Base-by-base conservation (phyloP, 2,888 invertebrate species). In the Thecocarcelia acutangulata region DNA sequence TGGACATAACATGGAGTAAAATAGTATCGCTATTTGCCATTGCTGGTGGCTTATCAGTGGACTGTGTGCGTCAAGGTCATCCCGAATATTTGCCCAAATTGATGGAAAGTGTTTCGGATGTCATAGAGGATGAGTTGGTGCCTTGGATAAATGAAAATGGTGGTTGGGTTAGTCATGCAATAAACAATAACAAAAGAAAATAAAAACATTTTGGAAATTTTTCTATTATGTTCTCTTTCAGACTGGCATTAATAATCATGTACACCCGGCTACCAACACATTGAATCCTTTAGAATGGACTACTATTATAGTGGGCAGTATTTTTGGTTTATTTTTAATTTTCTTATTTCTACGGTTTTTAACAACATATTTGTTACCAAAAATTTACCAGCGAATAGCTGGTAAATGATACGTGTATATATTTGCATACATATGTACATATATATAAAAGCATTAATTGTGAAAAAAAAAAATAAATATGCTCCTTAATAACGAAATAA, bases 111-210 rank as follows among this genome's bases (percentile, higher is more conserved):
- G 94, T 97, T 86, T 93, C 94, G 0, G 94, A 95, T 84, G 93
- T 95, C 24, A 92, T 95, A 37, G 94, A 94, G 87, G 93, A 94
- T 84, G 93, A 94, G 84, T 89, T 95, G 40, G 94, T 94, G 0
- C 90, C 93, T 0, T 97, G 97, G 97, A 94, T 97, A 12, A 94
- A 95, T 66, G 92, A 93, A 58, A 95, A 96, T 87, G 97, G 97
- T 17, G 97, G 97, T 89, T 97, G 97, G 97, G 97, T 97, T 91
- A 87, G 91, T 83, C 21, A 8, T 21, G n/a, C n/a, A n/a, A n/a
- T n/a, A n/a, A n/a, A n/a, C n/a, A 12, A 12, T 1, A 24, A 17
- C 13, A 40, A n/a, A 15, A 33, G 1, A 46, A n/a, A 42, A 12
- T 2, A 12, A 0, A 15, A 48, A 19, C 0, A 33, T 9, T 44